Evolutionary conservation across 2,113 vertebrate species (phyloP).

Genomic region (Vulpes ferrilata): DNA sequence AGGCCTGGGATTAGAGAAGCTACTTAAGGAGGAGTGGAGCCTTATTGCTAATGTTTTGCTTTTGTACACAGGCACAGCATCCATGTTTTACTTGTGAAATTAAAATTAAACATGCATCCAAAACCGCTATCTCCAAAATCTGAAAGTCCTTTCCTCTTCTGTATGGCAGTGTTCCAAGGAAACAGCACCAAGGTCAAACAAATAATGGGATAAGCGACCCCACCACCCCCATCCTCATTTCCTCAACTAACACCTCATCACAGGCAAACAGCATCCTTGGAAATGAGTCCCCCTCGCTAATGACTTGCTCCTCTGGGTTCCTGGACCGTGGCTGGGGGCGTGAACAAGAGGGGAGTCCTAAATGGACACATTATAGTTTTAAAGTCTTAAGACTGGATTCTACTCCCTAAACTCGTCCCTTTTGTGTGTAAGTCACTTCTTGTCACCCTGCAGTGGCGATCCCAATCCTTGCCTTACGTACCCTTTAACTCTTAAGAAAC

Average conservation of each 20-base stretch:
- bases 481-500: background rate
- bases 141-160: background rate
- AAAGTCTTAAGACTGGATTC: constrained; percentile 5
- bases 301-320: constrained; percentile 23
- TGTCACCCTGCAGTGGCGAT: background rate
- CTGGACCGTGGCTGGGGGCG: constrained; percentile 35
- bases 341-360: background rate
- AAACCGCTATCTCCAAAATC: background rate
- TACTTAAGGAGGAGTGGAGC: background rate
- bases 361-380: constrained; percentile 1
- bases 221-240: background rate
- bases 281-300: constrained; percentile 49
- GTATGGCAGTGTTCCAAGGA: background rate
- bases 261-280: background rate
- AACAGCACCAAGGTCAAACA: background rate
- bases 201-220: background rate
- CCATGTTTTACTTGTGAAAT: background rate
- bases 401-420: background rate
- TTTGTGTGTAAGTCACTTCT: background rate
- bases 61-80: background rate
- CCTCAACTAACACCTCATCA: constrained; percentile 63
- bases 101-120: background rate
- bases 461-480: background rate
- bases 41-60: background rate
- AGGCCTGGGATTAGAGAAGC: background rate